A percentile compares a stretch with the other conserved stretches of the same genome.
These are phyloP conservation scores for Ariopsis seemanni DNA, from an alignment of 2,113 vertebrate genomes.

Conservation along the genomic window DNA sequence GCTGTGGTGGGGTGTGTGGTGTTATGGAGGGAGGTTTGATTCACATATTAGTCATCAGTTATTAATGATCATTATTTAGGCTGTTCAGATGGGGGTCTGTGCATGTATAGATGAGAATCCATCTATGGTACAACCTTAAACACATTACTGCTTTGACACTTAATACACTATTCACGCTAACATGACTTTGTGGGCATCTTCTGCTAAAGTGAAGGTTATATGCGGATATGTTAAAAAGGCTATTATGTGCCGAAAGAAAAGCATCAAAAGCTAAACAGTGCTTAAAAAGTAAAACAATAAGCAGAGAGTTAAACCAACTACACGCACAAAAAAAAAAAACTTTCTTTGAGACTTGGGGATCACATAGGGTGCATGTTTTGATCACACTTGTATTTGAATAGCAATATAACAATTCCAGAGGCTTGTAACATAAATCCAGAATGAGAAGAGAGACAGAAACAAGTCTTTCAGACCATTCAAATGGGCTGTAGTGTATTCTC, in stretches of 20 bases:
- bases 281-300: neutral
- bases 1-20: slow-evolving; percentile 7
- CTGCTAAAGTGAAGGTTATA: neutral
- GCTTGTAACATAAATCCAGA: neutral
- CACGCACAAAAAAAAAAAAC: neutral
- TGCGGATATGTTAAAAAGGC: neutral
- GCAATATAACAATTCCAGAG: neutral
- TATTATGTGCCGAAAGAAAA: neutral
- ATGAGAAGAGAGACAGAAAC: neutral
- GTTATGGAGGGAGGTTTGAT: slow-evolving; percentile 9
- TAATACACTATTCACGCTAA: neutral
- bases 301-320: neutral
- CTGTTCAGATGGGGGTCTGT: neutral
- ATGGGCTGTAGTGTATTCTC: neutral
- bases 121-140: neutral
- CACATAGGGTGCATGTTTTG: neutral
- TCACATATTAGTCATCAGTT: neutral
- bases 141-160: neutral
- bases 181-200: neutral
- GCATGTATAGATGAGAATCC: neutral
- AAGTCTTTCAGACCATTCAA: neutral
- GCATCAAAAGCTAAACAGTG: neutral
- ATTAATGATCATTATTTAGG: neutral
- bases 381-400: neutral
- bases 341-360: slow-evolving; percentile 17